Percentiles rank a stretch among this genome's conserved stretches.
phyloP scores from a whole-genome alignment of 2,113 vertebrate species.

The Junco hyemalis region DNA sequence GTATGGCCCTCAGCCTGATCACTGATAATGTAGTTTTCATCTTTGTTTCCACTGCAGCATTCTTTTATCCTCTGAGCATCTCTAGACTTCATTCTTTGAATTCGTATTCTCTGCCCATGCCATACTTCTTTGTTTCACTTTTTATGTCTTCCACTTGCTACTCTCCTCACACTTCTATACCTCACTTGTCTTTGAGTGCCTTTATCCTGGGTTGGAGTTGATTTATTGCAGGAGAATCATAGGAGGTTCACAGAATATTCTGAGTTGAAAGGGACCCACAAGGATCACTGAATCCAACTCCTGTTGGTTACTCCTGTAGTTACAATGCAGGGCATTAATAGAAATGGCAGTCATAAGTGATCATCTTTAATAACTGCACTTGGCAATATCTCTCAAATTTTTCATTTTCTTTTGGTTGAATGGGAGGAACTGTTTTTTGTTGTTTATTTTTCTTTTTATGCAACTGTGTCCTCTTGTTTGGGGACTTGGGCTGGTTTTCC shows the following conservation, averaged over 20 bases:
- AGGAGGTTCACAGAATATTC: background rate
- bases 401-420: background rate
- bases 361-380: background rate
- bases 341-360: background rate
- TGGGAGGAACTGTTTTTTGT: background rate
- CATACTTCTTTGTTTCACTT: background rate
- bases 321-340: background rate
- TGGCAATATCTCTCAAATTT: background rate
- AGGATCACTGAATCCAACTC: background rate
- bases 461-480: background rate
- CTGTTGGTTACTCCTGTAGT: background rate
- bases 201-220: background rate
- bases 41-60: background rate
- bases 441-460: background rate
- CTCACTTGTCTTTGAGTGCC: background rate
- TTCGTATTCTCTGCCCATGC: background rate
- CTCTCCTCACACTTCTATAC: background rate
- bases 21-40: background rate
- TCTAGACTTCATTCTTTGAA: background rate
- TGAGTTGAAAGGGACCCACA: background rate
- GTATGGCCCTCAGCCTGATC: background rate
- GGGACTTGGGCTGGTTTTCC: background rate
- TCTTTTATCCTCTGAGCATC: background rate
- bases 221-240: background rate
- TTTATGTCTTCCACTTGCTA: background rate